Evolutionary conservation across 2,797 vertebrate genomes (phyloP), one percentile per base, ranked within the genome.

Genomic region (Arremon brunneinucha): DNA sequence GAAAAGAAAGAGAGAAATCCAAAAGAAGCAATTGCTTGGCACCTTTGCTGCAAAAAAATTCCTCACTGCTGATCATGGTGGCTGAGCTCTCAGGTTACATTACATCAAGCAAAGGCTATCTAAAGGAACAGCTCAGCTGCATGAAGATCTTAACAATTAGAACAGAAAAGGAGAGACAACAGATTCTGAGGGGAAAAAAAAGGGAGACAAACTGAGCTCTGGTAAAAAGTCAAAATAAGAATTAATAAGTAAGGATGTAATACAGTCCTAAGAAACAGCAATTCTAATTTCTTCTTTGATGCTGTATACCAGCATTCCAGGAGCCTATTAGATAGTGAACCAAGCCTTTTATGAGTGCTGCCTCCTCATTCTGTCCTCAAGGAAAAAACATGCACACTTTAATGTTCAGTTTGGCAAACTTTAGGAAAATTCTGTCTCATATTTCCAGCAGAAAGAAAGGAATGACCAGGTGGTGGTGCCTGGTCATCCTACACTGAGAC

Each of bases 61-160:
- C 79, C 70, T 83, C 69, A 63, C 22, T 4, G n/a, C 65, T 72
- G 62, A 78, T 86, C 44, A 63, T 65, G 34, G 69, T 65, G 53
- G 50, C 65, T 97, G 87, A 89, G 55, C 69, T 89, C 94, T 96
- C 91, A 90, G 59, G 37, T 95, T 93, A 47, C 79, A 71, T 90
- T 72, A 78, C 74, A 76, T 94, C 91, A 93, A 80, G 69, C 15
- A 90, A 86, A 91, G 20, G 26, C 62, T 91, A 57, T 92, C 88
- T 88, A 63, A 76, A 86, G 41, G 49, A 85, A 56, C 44, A 78
- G 41, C 46, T 81, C 60, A 65, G 52, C 71, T 91, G 39, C 37
- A 52, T 62, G 76, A 85, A 83, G 39, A 15, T 43, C 30, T 78
- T 62, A 52, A 53, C 44, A 81, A 90, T 79, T 76, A 89, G 37